Percentiles rank a stretch among this genome's conserved stretches.
Conservation (phyloP, 1,140 invertebrate species). For the Carposina sasakii region DNA sequence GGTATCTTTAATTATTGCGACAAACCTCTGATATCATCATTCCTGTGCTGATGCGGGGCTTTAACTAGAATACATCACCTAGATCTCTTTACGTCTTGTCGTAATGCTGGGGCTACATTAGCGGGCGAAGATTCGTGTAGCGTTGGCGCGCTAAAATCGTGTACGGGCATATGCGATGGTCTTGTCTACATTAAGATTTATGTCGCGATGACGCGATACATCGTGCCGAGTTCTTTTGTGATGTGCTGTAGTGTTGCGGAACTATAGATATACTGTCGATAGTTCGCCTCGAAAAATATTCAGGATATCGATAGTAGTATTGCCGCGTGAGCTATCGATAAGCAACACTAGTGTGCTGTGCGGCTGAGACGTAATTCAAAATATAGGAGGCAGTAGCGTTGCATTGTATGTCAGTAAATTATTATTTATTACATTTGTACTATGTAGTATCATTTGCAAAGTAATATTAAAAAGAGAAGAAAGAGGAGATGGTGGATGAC, state of each 20-base stretch:
- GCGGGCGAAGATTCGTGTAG: not conserved
- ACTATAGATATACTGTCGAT: too few species aligned
- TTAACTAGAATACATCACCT: too few species aligned
- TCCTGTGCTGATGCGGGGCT: too few species aligned
- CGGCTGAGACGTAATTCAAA: not conserved
- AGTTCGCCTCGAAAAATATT: too few species aligned
- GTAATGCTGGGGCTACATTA: not conserved
- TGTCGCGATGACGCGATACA: not conserved
- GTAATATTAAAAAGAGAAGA: not conserved
- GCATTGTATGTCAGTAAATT: not conserved
- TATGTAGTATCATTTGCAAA: not conserved
- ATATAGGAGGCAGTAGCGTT: not conserved
- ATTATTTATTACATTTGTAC: not conserved
- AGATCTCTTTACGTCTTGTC: too few species aligned
- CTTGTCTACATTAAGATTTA: not conserved
- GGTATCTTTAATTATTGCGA: too few species aligned
- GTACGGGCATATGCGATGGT: not conserved
- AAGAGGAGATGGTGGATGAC: not conserved
- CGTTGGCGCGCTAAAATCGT: not conserved
- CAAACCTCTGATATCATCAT: too few species aligned
- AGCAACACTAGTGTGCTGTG: not conserved
- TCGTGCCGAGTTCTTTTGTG: not conserved
- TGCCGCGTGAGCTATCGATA: too few species aligned
- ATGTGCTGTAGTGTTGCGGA: too few species aligned
- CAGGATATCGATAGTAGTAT: too few species aligned